These are phyloP conservation scores for Zaprionus capensis DNA, from an alignment of 1,140 invertebrate species.

Conservation along the genomic window DNA sequence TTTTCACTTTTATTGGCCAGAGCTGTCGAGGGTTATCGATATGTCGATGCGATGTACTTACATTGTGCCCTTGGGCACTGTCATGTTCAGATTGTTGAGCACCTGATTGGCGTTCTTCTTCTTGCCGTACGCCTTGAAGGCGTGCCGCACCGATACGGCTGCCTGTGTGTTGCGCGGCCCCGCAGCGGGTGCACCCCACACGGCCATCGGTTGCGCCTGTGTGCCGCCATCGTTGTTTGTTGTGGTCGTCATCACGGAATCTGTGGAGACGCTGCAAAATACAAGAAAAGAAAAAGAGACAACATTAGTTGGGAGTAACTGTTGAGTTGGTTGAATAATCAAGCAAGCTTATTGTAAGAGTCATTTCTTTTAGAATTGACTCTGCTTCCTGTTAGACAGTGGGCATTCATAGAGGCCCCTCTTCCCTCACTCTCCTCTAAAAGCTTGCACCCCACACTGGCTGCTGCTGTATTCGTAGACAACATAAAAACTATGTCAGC, in stretches of 20 bases:
- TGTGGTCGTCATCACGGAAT: constrained; percentile 73
- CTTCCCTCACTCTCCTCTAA: background rate
- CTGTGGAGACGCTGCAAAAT: constrained; percentile 69
- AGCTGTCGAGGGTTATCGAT: constrained; percentile 16
- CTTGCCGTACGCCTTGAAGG: constrained; percentile 94
- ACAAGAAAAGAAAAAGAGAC: background rate
- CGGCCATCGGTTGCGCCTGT: constrained; percentile 58
- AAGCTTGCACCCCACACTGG: constrained; percentile 44
- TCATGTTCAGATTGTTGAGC: constrained; percentile 94
- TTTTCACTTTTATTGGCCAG: constrained; percentile 68
- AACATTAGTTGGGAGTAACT: constrained; percentile 1
- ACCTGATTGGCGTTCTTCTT: constrained; percentile 93
- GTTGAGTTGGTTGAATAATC: background rate
- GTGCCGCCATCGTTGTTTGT: constrained; percentile 84
- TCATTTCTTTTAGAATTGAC: constrained; percentile 54
- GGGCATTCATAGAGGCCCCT: background rate
- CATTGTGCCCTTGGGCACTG: constrained; percentile 95
- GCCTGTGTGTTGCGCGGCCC: constrained; percentile 86
- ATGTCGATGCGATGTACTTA: constrained; percentile 86
- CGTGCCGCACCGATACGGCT: constrained; percentile 92
- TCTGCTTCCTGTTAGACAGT: background rate
- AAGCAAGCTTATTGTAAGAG: constrained; percentile 49
- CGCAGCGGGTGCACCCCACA: constrained; percentile 77
- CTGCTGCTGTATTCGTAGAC: constrained; percentile 23
- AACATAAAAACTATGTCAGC: constrained; percentile 66